These are phyloP conservation scores for Netelia fuscicornis DNA, from an alignment of 2,888 invertebrate species.

Conservation along the genomic window DNA sequence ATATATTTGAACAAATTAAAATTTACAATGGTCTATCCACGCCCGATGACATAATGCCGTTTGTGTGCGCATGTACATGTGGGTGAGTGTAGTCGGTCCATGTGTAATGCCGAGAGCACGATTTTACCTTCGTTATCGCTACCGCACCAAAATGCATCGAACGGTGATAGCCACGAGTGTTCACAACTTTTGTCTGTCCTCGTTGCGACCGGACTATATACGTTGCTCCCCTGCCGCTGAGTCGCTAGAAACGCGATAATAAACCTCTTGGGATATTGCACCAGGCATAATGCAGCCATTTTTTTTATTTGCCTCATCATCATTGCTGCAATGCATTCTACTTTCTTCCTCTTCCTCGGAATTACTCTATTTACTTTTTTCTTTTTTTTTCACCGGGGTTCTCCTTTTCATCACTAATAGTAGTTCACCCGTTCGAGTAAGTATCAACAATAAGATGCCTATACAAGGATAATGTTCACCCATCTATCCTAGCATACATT, in stretches of 20 bases:
- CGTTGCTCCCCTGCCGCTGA: slow-evolving; percentile 9
- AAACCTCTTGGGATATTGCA: slow-evolving; percentile 69
- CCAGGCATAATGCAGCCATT: slow-evolving; percentile 59
- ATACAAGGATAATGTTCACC: slow-evolving; percentile 81
- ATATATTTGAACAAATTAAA: slow-evolving; percentile 82
- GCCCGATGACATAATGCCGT: slow-evolving; percentile 66
- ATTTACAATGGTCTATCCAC: slow-evolving; percentile 82
- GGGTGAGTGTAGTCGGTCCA: slow-evolving; percentile 19
- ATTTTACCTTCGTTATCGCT: slow-evolving; percentile 39
- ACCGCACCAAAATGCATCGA: slow-evolving; percentile 57
- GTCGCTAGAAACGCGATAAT: slow-evolving; percentile 62
- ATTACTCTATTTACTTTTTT: slow-evolving; percentile 48
- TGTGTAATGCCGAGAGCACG: slow-evolving; percentile 44
- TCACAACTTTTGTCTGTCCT: slow-evolving; percentile 51
- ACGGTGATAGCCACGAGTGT: slow-evolving; percentile 58
- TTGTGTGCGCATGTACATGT: slow-evolving; percentile 33
- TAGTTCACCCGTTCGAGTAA: slow-evolving; percentile 68
- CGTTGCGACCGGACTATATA: slow-evolving; percentile 31
- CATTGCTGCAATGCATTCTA: slow-evolving; percentile 46
- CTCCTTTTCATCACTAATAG: slow-evolving; percentile 44
- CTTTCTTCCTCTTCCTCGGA: slow-evolving; percentile 6
- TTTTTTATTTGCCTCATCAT: slow-evolving; percentile 40
- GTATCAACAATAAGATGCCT: slow-evolving; percentile 84
- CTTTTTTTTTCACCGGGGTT: slow-evolving; percentile 43
- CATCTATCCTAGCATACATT: slow-evolving; percentile 75